Evolutionary conservation across 2,797 vertebrate genomes (phyloP).

Genomic region (Cygnus olor): DNA sequence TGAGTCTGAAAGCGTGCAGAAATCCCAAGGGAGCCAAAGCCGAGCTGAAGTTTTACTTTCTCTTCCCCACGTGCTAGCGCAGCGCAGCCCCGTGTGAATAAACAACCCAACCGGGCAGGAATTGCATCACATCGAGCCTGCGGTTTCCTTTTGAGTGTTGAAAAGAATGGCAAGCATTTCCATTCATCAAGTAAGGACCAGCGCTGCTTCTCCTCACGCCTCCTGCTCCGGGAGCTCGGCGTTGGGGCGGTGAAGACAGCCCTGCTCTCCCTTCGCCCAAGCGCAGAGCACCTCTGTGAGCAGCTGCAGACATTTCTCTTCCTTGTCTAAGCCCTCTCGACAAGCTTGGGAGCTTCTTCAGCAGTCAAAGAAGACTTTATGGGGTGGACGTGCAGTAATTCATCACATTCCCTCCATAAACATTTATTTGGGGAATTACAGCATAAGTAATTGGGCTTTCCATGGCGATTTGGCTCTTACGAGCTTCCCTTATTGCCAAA

Average conservation of each 20-base stretch:
- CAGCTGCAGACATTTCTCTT: constrained; percentile 16
- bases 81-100: neutral
- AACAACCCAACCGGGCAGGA: neutral
- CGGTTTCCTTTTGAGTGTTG: constrained; percentile 1
- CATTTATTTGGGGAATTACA: constrained; percentile 13
- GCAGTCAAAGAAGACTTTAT: neutral
- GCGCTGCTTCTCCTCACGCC: neutral
- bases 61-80: neutral
- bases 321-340: neutral
- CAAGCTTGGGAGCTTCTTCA: neutral
- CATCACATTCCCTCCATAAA: neutral
- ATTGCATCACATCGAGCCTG: constrained; percentile 4
- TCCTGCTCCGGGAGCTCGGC: neutral
- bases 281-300: neutral
- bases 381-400: neutral
- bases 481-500: neutral
- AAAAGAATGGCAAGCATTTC: constrained; percentile 29
- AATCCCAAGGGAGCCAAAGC: neutral
- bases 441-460: neutral
- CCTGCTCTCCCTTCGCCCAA: neutral
- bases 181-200: neutral
- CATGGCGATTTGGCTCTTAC: neutral
- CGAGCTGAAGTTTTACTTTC: constrained; percentile 18
- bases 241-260: neutral
- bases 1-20: neutral